Conservation (phyloP, 2,113 vertebrate species). For the Sterna hirundo region DNA sequence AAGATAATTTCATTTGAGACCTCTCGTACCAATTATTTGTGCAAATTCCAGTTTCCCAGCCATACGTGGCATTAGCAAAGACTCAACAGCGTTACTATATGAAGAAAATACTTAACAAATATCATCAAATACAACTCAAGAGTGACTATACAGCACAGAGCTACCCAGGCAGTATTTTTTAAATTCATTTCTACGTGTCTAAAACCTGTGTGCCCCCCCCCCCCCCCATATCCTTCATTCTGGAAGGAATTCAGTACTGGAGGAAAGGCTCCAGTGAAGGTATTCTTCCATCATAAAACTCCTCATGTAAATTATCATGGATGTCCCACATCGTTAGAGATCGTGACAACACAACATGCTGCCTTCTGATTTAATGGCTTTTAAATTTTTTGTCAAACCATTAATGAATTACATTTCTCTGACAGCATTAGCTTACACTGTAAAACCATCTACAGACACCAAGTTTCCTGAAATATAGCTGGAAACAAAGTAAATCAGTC, state of each 20-base stretch:
- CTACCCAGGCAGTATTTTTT: neutral
- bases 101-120: neutral
- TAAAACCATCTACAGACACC: neutral
- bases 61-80: neutral
- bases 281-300: neutral
- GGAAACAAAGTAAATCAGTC: neutral
- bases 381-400: neutral
- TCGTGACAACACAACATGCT: neutral
- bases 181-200: neutral
- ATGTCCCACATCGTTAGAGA: neutral
- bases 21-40: neutral
- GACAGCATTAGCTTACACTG: neutral
- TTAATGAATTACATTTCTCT: neutral
- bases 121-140: neutral
- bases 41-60: neutral
- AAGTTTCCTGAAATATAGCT: neutral
- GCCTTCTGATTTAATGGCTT: neutral
- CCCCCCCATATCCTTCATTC: neutral
- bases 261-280: neutral
- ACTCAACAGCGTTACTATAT: neutral
- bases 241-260: neutral
- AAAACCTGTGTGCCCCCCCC: neutral
- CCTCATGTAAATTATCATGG: neutral
- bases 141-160: neutral
- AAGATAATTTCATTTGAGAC: neutral